A percentile compares a stretch with the other conserved stretches of the same genome.
Conservation (phyloP, 2,797 vertebrate species). For the Tarsius wallacei region DNA sequence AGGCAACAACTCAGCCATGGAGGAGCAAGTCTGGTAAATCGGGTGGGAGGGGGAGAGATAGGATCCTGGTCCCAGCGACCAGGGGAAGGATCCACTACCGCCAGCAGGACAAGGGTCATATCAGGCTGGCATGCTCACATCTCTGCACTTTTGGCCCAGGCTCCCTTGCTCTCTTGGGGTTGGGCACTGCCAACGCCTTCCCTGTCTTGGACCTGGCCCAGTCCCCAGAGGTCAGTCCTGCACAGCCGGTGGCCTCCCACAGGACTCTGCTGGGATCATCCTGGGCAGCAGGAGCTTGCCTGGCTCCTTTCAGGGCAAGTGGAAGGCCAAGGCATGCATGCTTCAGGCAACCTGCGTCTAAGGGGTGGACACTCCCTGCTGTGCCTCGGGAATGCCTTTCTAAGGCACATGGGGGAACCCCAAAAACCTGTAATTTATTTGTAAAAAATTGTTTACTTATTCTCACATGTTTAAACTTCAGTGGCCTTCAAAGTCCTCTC, state of each 20-base stretch:
- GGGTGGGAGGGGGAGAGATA: too few relatives aligned
- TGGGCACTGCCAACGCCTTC: background rate
- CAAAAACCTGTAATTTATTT: too few relatives aligned
- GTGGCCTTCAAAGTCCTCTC: too few relatives aligned
- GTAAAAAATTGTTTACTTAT: too few relatives aligned
- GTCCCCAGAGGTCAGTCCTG: background rate
- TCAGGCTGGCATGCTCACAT: background rate
- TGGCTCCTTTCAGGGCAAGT: background rate
- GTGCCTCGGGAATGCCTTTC: background rate
- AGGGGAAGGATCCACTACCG: background rate
- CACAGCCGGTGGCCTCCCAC: background rate
- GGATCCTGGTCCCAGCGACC: background rate
- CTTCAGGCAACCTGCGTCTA: background rate
- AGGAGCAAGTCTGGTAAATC: background rate
- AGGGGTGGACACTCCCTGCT: background rate
- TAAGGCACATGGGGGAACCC: background rate
- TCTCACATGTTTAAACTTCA: too few relatives aligned
- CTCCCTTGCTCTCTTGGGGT: background rate
- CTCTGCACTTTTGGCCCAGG: background rate
- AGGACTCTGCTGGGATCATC: background rate
- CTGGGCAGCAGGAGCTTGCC: background rate
- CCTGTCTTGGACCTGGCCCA: fast-evolving
- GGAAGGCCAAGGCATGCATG: background rate
- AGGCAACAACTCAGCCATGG: background rate
- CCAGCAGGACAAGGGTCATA: background rate